These are phyloP conservation scores for Platygyra sinensis DNA, from an alignment of 64 coral and sea anemone species.

Conservation along the genomic window DNA sequence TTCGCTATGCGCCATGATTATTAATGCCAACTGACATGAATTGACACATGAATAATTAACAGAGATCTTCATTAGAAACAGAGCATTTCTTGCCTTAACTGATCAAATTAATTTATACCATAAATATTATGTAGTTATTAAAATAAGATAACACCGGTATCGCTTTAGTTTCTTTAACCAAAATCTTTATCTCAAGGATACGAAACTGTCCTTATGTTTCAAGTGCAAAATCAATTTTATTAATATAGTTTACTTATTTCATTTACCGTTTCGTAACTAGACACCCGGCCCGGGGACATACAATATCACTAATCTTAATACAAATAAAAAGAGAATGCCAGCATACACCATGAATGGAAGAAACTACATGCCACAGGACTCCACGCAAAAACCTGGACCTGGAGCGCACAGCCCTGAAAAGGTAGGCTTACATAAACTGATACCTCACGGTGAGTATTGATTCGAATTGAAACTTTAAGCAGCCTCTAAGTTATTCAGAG, in stretches of 20 bases:
- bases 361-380: slow-evolving; percentile 65
- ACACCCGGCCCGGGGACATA: slow-evolving; percentile 67
- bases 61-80: no score
- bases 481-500: neutral
- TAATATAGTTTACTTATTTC: neutral
- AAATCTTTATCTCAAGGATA: no score
- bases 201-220: no score
- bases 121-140: no score
- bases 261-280: slow-evolving; percentile 1
- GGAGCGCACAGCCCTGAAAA: slow-evolving; percentile 71
- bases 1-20: no score
- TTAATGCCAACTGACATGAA: no score
- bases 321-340: slow-evolving; percentile 25
- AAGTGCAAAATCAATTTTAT: neutral
- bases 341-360: slow-evolving; percentile 75
- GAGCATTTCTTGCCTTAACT: no score
- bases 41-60: no score
- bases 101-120: no score
- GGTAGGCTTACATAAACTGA: slow-evolving; percentile 19
- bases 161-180: no score
- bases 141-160: no score
- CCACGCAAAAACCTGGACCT: slow-evolving; percentile 67
- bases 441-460: neutral
- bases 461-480: no score
- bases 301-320: slow-evolving; percentile 39